Evolutionary conservation across 2,797 vertebrate species (phyloP), one percentile per base, ranked within the genome.

Genomic region (Melanotaenia pygmaea): DNA sequence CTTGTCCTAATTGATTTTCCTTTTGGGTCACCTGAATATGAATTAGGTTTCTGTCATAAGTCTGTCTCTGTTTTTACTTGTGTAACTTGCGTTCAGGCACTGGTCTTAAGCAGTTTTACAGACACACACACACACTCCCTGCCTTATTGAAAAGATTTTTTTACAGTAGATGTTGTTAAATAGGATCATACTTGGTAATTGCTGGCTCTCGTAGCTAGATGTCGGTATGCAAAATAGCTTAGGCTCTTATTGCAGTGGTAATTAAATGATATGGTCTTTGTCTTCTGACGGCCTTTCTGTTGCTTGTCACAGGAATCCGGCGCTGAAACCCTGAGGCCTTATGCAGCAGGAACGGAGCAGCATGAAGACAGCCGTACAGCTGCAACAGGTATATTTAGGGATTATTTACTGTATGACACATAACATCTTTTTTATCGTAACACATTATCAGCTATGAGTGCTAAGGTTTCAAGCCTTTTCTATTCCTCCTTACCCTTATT

Each of bases 271-370:
- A 56, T 5, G 16, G 53, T 16, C 1, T n/a, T 8, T 47, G 6
- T 9, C 18, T 2, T 81, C 40, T 79, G 61, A 54, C 14, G 65
- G 11, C 22, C 2, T 64, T 13, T 20, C 53, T 71, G n/a, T 56
- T 16, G 30, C 1, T 76, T 79, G 13, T 75, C 13, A 0, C 24
- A 93, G 92, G 89, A 91, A 79, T 76, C 87, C 47, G 88, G 30
- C 6, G 75, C 88, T 84, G 92, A 89, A 81, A 92, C 90, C 69
- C 85, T 93, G 74, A 91, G 59, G 85, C 90, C 93, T 79, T 63
- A 82, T 70, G 83, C 76, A 60, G 87, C 86, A 54, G 80, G 57
- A 62, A 80, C 71, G 10, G 83, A 90, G 35, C 84, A 77, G 57
- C 85, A 85, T 86, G 89, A 74, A 45, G 84, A 77, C 50, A 76